Percentiles rank a stretch among this genome's conserved stretches.
Evolutionary conservation across 2,797 vertebrate genomes (phyloP).

Genomic region (Prionace glauca): DNA sequence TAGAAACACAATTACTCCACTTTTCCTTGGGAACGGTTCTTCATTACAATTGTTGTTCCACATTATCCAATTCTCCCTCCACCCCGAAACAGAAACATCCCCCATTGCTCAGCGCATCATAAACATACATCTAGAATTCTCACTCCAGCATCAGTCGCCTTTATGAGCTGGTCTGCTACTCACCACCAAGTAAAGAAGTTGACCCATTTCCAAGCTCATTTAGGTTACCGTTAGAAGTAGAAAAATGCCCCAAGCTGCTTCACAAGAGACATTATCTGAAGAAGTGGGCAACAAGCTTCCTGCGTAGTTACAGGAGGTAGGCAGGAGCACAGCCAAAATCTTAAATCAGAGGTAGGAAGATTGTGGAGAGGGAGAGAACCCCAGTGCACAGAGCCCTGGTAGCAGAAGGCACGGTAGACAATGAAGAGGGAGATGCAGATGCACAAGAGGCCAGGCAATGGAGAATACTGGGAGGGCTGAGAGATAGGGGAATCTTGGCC

Average conservation of each 20-base stretch:
- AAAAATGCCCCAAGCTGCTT: neutral
- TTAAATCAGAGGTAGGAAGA: too few relatives aligned
- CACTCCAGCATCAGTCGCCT: neutral
- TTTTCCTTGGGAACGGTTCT: too few relatives aligned
- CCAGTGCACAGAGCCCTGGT: neutral
- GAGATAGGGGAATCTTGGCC: neutral
- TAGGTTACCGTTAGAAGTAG: neutral
- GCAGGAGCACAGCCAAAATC: neutral
- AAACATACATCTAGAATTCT: neutral
- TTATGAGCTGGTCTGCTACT: neutral
- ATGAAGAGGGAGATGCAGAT: neutral
- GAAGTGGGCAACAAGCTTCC: neutral
- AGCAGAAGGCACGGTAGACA: neutral
- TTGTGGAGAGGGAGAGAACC: neutral
- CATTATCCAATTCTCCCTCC: neutral
- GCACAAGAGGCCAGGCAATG: neutral
- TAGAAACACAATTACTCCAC: neutral
- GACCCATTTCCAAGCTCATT: neutral
- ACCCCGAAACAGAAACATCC: neutral
- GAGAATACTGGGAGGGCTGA: neutral
- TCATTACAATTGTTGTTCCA: too few relatives aligned
- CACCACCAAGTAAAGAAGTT: neutral
- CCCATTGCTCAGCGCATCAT: neutral
- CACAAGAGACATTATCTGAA: neutral
- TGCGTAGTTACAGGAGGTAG: neutral